Percentiles rank a stretch among this genome's conserved stretches.
phyloP scores from a whole-genome alignment of 2,888 invertebrate genomes.

The Metalampra italica region DNA sequence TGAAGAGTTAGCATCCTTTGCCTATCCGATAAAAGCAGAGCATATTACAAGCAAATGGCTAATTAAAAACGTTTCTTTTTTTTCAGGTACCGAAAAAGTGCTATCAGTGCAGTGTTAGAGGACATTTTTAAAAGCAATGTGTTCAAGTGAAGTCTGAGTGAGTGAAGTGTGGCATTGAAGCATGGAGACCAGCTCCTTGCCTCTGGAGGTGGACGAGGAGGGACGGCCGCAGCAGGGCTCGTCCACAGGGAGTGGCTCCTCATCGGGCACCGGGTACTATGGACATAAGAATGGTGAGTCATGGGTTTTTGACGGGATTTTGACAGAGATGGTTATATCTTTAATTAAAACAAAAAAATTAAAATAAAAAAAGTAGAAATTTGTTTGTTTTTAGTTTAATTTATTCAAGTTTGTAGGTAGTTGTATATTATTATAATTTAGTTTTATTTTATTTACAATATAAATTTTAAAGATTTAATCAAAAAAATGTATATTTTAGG shows the following conservation, averaged over 20 bases:
- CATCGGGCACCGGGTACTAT: slow-evolving; percentile 66
- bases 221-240: slow-evolving; percentile 61
- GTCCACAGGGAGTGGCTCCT: slow-evolving; percentile 67
- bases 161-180: slow-evolving; percentile 4
- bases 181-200: slow-evolving; percentile 58
- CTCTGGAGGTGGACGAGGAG: slow-evolving; percentile 62
- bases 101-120: not conserved
- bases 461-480: too few species aligned
- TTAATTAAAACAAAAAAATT: too few species aligned
- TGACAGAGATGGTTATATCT: too few species aligned
- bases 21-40: too few species aligned
- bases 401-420: too few species aligned
- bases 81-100: not conserved
- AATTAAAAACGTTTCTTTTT: not conserved
- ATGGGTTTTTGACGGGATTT: slow-evolving; percentile 1
- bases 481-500: too few species aligned
- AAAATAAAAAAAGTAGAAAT: too few species aligned
- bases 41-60: too few species aligned
- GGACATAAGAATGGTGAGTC: slow-evolving; percentile 66
- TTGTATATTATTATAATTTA: too few species aligned
- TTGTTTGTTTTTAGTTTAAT: too few species aligned
- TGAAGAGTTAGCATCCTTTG: too few species aligned
- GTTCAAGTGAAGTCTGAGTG: not conserved
- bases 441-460: too few species aligned
- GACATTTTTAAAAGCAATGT: not conserved